Evolutionary conservation across 2,888 invertebrate species (phyloP).

Genomic region (Dicycla oo): DNA sequence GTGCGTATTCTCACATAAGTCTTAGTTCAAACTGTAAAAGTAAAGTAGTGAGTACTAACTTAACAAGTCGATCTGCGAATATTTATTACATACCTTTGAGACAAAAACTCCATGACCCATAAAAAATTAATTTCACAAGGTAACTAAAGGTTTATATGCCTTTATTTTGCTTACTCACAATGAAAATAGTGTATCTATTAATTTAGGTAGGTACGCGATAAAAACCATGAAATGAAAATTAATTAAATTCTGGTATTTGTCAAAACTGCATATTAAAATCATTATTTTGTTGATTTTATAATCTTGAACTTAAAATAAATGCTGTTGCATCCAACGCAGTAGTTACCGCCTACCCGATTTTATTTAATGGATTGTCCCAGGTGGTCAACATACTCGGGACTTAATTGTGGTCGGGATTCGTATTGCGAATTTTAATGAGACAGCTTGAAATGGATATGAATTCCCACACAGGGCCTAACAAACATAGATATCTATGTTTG

Average conservation of each 20-base stretch:
- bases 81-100: conserved; percentile 10
- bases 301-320: conserved; percentile 2
- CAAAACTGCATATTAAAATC: conserved; percentile 2
- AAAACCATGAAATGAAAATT: neutral
- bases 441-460: conserved; percentile 45
- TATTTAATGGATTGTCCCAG: conserved; percentile 49
- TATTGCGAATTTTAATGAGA: conserved; percentile 59
- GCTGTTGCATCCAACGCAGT: conserved; percentile 1
- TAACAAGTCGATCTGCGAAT: conserved; percentile 15
- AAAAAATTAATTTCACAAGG: conserved; percentile 3
- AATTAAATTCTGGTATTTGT: neutral
- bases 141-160: neutral
- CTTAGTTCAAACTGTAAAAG: conserved; percentile 8
- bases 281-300: neutral
- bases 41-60: conserved; percentile 27
- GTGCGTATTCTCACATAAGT: conserved; percentile 8
- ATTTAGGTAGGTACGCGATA: neutral
- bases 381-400: conserved; percentile 43
- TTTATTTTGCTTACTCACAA: neutral
- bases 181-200: no score
- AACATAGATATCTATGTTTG: conserved; percentile 1
- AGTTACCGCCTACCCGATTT: conserved; percentile 24
- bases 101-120: neutral
- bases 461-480: conserved; percentile 25
- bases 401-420: conserved; percentile 51